Evolutionary conservation across 1,140 invertebrate species (phyloP).

Genomic region (Oreohelix idahoensis): DNA sequence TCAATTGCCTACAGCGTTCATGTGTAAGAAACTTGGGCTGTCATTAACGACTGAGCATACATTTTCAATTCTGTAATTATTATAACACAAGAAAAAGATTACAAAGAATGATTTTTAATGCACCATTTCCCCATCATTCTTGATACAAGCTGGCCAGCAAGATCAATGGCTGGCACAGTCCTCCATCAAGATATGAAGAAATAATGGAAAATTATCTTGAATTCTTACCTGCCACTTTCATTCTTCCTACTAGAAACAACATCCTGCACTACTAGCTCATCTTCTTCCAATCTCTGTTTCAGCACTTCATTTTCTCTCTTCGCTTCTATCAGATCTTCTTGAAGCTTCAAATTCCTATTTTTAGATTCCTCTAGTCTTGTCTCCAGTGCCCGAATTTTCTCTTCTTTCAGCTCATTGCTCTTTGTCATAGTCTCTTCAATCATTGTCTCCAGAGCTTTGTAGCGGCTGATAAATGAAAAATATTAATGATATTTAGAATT

Average conservation of each 20-base stretch:
- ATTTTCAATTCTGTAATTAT: too few species aligned
- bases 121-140: too few species aligned
- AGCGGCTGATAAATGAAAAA: slow-evolving; percentile 66
- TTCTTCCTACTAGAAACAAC: not conserved
- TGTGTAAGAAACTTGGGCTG: too few species aligned
- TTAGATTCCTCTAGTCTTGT: slow-evolving; percentile 72
- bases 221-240: not conserved
- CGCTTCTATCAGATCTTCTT: slow-evolving; percentile 62
- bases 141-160: too few species aligned
- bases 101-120: too few species aligned
- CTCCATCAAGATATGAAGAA: too few species aligned
- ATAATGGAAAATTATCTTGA: too few species aligned
- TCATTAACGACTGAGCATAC: too few species aligned
- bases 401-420: slow-evolving; percentile 72
- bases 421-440: slow-evolving; percentile 73
- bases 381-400: slow-evolving; percentile 73
- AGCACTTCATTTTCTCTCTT: slow-evolving; percentile 65
- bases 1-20: too few species aligned
- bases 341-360: slow-evolving; percentile 65
- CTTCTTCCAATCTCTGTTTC: slow-evolving; percentile 68
- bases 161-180: too few species aligned
- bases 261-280: slow-evolving; percentile 34
- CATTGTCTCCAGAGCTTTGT: slow-evolving; percentile 73
- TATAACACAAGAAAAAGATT: too few species aligned
- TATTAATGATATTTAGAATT: not conserved